Evolutionary conservation across 92 coral and sea anemone species (phyloP), one percentile per base, ranked within the genome.

Genomic region (Micromussa lordhowensis): DNA sequence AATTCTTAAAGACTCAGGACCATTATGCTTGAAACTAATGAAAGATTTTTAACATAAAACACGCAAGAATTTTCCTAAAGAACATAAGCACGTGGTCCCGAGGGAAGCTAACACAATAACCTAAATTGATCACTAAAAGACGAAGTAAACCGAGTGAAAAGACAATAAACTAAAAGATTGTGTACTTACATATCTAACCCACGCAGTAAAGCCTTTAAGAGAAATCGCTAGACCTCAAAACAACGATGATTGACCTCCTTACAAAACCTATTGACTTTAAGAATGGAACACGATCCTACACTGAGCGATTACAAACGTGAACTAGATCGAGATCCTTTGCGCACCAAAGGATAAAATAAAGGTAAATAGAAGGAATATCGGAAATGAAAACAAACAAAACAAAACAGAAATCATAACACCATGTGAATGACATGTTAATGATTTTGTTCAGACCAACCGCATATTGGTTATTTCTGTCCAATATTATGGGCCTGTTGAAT

Each of bases 41-140:
- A 76, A 76, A 76, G 9, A 38, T 76, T 38, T 76, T 24, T 44
- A 44, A 44, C 51, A 44, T 44, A 44, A 44, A 0, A 44, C 51
- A 44, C 13, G 51, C 58, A 44, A 76, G 58, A 76, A 76, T 21
- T 59, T 59, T 76, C 80, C 80, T 76, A 40, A 44, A 44, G 51
- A 44, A 76, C 80, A 36, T 76, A 76, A 76, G 61, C 61, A 13
- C 58, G 61, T 76, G 80, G 29, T 44, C 30, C 26, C 15, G 31
- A 38, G 80, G 14, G 80, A 76, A 44, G 13, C 80, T 76, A 44
- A n/a, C 14, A 24, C 0, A 30, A 74, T 30, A 76, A 76, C 55
- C 9, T 38, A 48, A 76, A 76, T 76, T 40, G 80, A 4, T 36
- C 32, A 38, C 58, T 44, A 19, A 38, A 76, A 31, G 24, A 16